Evolutionary conservation across 2,797 vertebrate genomes (phyloP).

Genomic region (Malurus splendens): DNA sequence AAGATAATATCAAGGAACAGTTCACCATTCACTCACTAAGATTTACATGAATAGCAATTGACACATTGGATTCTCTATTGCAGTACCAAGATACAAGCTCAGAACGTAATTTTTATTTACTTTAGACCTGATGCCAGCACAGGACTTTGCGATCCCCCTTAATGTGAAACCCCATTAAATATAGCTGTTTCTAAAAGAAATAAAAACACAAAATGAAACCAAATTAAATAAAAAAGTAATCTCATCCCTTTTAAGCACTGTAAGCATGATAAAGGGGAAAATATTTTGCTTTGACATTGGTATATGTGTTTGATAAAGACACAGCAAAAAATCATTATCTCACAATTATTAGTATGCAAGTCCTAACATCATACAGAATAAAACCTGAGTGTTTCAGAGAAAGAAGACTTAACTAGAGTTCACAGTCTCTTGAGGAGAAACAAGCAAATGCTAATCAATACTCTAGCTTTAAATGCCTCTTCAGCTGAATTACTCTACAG

Average conservation of each 20-base stretch:
- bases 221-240: neutral
- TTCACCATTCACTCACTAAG: neutral
- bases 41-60: neutral
- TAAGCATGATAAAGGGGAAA: neutral
- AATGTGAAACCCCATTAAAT: neutral
- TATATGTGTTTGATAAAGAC: neutral
- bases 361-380: neutral
- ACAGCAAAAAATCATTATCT: neutral
- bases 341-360: neutral
- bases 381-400: neutral
- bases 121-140: neutral
- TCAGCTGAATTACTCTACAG: slow-evolving; percentile 11
- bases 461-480: slow-evolving; percentile 36
- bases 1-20: neutral
- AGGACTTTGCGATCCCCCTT: neutral
- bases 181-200: neutral
- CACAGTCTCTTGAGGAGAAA: slow-evolving; percentile 49
- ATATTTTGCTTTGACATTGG: neutral
- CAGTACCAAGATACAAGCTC: neutral
- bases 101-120: neutral
- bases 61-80: neutral
- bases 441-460: slow-evolving; percentile 57
- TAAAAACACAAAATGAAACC: neutral
- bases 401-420: slow-evolving; percentile 19
- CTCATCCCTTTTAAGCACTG: neutral